A percentile compares a stretch with the other conserved stretches of the same genome.
Conservation (phyloP, 2,113 vertebrate species). For the Rynchops niger region DNA sequence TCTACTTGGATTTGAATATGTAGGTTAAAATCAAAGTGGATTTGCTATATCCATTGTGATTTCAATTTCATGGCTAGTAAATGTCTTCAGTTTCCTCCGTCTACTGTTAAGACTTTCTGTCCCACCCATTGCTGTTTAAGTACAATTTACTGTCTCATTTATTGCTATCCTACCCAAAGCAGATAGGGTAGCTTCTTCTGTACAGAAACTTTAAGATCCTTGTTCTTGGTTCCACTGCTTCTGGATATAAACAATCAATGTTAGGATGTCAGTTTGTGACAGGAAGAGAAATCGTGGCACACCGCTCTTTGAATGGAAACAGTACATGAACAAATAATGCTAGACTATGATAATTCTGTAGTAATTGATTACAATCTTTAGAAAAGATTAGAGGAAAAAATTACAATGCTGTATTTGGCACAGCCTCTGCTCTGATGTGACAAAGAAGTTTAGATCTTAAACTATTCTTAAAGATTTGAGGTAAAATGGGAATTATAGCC, state of each 20-base stretch:
- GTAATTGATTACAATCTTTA: not conserved
- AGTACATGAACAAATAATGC: not conserved
- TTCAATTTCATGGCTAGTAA: not conserved
- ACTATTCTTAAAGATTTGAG: not conserved
- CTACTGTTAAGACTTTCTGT: too few species aligned
- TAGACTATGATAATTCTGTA: not conserved
- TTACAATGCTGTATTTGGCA: not conserved
- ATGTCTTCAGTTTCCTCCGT: not conserved
- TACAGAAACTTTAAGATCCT: not conserved
- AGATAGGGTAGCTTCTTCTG: not conserved
- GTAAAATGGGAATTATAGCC: not conserved
- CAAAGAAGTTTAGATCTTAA: not conserved
- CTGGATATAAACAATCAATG: not conserved
- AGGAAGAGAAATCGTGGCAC: not conserved
- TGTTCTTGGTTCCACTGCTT: not conserved
- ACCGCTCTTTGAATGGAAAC: accelerated
- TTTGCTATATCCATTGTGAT: not conserved
- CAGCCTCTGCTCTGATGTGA: not conserved
- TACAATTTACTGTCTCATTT: not conserved
- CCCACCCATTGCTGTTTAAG: too few species aligned
- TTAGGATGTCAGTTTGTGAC: not conserved
- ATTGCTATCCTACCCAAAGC: not conserved
- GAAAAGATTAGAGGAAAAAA: not conserved
- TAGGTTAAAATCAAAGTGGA: not conserved
- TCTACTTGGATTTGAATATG: not conserved